Evolutionary conservation across 2,797 vertebrate species (phyloP).

Genomic region (Oryzias dopingdopingensis): DNA sequence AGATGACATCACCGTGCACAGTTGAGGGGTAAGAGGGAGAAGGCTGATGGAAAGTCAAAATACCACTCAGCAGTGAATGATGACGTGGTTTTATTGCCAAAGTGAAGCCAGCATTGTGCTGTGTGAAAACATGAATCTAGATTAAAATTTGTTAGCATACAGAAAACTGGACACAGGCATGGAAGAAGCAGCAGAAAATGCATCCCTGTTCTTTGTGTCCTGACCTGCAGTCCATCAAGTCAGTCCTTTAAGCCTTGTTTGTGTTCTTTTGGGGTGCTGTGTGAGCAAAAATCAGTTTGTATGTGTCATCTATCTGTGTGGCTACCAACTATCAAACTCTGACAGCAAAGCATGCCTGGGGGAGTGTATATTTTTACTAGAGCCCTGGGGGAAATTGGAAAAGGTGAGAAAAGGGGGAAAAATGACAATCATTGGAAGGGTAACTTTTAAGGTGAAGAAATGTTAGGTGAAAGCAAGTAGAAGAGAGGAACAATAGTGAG

Average conservation of each 20-base stretch:
- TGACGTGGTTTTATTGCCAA: conserved; percentile 62
- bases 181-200: conserved; percentile 35
- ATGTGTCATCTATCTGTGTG: conserved; percentile 52
- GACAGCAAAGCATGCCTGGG: conserved; percentile 28
- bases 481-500: conserved; percentile 28
- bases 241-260: conserved; percentile 38
- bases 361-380: conserved; percentile 58
- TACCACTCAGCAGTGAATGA: conserved; percentile 47
- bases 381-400: conserved; percentile 51
- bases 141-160: conserved; percentile 43
- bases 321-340: conserved; percentile 35
- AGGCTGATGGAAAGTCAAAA: conserved; percentile 53
- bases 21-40: conserved; percentile 16
- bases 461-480: conserved; percentile 29
- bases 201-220: conserved; percentile 24
- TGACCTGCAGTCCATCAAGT: conserved; percentile 56
- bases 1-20: conserved; percentile 73
- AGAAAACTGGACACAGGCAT: conserved; percentile 61
- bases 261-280: conserved; percentile 41
- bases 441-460: conserved; percentile 32
- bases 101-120: conserved; percentile 17
- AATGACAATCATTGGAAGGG: conserved; percentile 23
- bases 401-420: conserved; percentile 39
- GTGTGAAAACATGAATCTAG: conserved; percentile 19
- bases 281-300: conserved; percentile 21